Conservation (phyloP, 2,888 invertebrate species). For the Laspeyria flexula region DNA sequence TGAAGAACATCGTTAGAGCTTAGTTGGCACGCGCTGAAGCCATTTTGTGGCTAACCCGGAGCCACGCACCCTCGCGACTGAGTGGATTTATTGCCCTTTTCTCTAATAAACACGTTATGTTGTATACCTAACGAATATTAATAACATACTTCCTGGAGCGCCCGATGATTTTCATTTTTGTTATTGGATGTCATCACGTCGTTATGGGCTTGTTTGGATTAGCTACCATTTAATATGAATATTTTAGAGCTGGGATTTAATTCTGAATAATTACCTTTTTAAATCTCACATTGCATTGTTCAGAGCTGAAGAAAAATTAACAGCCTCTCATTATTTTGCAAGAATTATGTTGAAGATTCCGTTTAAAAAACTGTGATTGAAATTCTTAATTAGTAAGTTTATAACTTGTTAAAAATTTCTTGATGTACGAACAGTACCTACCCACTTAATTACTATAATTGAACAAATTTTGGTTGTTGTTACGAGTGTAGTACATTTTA, state of each 20-base stretch:
- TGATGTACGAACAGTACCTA: too few relatives aligned
- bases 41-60: conserved; percentile 72
- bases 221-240: conserved; percentile 32
- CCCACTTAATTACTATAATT: too few relatives aligned
- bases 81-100: conserved; percentile 67
- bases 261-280: too few relatives aligned
- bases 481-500: too few relatives aligned
- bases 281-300: too few relatives aligned
- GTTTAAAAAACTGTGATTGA: too few relatives aligned
- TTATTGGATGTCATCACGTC: conserved; percentile 65
- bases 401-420: too few relatives aligned
- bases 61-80: conserved; percentile 45
- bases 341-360: too few relatives aligned
- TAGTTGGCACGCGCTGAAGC: conserved; percentile 71
- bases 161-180: conserved; percentile 69
- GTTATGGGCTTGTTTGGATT: conserved; percentile 53
- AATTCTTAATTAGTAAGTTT: too few relatives aligned
- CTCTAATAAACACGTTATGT: conserved; percentile 81
- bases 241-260: conserved; percentile 20
- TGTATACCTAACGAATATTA: conserved; percentile 79
- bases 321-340: too few relatives aligned
- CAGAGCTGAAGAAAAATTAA: too few relatives aligned
- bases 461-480: too few relatives aligned
- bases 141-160: conserved; percentile 69
- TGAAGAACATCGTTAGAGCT: conserved; percentile 77